Conservation (phyloP, 2,113 vertebrate genomes). For the Strix uralensis region DNA sequence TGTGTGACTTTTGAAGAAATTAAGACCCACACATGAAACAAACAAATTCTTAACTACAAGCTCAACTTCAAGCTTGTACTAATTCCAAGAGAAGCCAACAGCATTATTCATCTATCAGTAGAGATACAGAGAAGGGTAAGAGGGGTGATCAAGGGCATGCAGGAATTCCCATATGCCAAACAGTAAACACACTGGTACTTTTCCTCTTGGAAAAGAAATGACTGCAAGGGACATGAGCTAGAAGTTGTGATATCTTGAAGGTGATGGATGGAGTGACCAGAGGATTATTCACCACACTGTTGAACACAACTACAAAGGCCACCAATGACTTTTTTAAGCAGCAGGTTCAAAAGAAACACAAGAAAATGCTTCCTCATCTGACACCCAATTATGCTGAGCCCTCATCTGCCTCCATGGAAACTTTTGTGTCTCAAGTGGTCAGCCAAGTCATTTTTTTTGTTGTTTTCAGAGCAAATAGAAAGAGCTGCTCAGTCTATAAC, state of each 20-base stretch:
- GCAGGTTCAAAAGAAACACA: neutral
- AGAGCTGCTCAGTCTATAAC: neutral
- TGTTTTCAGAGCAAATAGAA: neutral
- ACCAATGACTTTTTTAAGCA: neutral
- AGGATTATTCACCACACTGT: neutral
- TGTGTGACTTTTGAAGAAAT: neutral
- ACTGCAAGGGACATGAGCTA: neutral
- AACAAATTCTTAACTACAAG: neutral
- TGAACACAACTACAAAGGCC: neutral
- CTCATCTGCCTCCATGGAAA: neutral
- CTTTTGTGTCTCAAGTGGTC: neutral
- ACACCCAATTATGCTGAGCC: neutral
- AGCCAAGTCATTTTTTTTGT: neutral
- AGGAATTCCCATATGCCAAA: neutral
- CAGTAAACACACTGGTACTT: neutral
- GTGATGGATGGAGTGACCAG: neutral
- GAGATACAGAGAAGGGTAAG: neutral
- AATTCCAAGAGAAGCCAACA: neutral
- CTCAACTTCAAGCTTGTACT: neutral
- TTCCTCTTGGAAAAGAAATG: neutral
- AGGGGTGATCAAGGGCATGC: neutral
- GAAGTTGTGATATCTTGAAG: neutral
- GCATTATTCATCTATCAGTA: neutral
- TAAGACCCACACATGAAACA: accelerated
- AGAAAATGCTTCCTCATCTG: neutral